Conservation (phyloP, 1,140 invertebrate species). For the Matsumurasca onukii region DNA sequence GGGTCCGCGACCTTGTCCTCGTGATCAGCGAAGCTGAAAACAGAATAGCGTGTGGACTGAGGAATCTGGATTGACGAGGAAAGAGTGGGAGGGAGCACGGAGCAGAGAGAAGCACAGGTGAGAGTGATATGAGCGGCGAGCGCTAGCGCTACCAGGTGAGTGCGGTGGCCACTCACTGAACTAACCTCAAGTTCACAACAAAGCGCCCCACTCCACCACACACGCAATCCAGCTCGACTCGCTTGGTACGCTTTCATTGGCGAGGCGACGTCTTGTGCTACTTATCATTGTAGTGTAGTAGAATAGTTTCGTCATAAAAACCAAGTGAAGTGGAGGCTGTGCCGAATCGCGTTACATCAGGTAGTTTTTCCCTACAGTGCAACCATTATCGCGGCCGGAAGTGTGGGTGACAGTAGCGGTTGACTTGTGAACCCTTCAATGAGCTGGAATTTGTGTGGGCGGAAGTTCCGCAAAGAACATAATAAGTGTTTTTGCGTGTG, state of each 20-base stretch:
- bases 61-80: not conserved
- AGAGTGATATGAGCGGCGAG: not conserved
- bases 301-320: not conserved
- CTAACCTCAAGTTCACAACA: too few relatives aligned
- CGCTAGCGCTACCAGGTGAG: not conserved
- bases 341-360: not conserved
- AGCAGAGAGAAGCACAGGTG: not conserved
- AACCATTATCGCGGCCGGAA: not conserved
- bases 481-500: not conserved
- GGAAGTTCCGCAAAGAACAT: slow-evolving; percentile 14
- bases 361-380: not conserved
- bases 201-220: not conserved
- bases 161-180: not conserved
- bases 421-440: slow-evolving; percentile 4
- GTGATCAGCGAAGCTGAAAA: not conserved
- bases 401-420: slow-evolving; percentile 12
- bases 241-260: not conserved
- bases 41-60: not conserved
- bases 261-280: not conserved
- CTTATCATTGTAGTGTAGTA: not conserved
- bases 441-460: slow-evolving; percentile 14
- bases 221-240: too few relatives aligned
- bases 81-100: not conserved
- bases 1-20: not conserved
- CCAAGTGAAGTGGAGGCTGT: not conserved